phyloP scores from a whole-genome alignment of 2,113 vertebrate genomes.

The Trichechus manatus region DNA sequence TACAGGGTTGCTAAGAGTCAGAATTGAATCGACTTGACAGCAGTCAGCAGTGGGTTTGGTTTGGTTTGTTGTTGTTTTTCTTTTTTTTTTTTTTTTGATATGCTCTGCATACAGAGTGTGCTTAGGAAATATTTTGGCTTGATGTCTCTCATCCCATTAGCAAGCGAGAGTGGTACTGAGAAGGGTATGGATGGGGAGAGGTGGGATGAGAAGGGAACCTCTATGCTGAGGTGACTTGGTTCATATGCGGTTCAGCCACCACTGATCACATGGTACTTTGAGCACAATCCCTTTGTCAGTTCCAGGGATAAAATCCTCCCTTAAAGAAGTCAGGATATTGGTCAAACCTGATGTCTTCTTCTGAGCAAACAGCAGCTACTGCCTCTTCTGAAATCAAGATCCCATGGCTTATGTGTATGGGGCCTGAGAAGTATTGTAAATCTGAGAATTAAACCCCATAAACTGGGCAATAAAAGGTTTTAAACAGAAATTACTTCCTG shows the following conservation, averaged over 20 bases:
- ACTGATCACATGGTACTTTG: background rate
- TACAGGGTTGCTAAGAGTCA: too few relatives aligned
- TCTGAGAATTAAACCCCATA: slow-evolving; percentile 61
- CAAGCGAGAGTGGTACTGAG: background rate
- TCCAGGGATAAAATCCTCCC: slow-evolving; percentile 35
- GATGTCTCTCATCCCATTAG: background rate
- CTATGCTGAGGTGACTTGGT: background rate
- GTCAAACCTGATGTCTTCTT: slow-evolving; percentile 46
- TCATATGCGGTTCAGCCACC: background rate
- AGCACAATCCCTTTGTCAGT: slow-evolving; percentile 23
- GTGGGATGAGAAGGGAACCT: background rate
- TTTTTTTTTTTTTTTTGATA: background rate
- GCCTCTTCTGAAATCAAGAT: slow-evolving; percentile 63
- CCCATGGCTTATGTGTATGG: slow-evolving; percentile 45
- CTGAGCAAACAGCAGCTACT: slow-evolving; percentile 50
- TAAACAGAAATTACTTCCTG: slow-evolving; percentile 68
- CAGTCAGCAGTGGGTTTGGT: too few relatives aligned
- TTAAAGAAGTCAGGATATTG: background rate
- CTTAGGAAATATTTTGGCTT: slow-evolving; percentile 51
- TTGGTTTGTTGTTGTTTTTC: too few relatives aligned
- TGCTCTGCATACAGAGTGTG: background rate
- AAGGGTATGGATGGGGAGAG: background rate
- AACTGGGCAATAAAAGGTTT: slow-evolving; percentile 77
- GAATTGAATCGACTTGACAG: too few relatives aligned
- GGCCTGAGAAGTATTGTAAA: slow-evolving; percentile 69